phyloP scores from a whole-genome alignment of 2,113 vertebrate species.

The Callithrix jacchus region DNA sequence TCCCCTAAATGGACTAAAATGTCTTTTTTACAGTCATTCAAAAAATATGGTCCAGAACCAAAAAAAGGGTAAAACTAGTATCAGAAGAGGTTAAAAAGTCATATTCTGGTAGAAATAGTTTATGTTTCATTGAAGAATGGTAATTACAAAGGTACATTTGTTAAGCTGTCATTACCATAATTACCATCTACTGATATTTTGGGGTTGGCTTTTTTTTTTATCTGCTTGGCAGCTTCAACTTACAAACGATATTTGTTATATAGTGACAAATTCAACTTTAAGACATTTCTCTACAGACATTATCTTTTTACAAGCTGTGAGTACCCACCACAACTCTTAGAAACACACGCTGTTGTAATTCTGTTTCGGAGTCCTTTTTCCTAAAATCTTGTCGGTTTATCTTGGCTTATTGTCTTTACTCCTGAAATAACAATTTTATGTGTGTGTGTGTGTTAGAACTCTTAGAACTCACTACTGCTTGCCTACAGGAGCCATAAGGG shows the following conservation, averaged over 20 bases:
- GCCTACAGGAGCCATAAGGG: neutral
- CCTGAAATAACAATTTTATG: neutral
- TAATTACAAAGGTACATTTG: slow-evolving; percentile 41
- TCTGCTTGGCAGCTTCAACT: neutral
- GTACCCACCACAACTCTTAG: neutral
- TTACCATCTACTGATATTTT: neutral
- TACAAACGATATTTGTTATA: neutral
- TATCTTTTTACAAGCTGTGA: neutral
- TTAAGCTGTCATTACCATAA: slow-evolving; percentile 1
- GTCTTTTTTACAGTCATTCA: neutral
- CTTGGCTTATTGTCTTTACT: neutral
- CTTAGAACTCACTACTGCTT: neutral
- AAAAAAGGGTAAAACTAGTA: neutral
- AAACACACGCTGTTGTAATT: neutral
- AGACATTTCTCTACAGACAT: neutral
- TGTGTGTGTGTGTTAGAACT: neutral
- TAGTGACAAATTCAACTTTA: neutral
- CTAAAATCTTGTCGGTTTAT: neutral
- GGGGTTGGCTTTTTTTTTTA: slow-evolving; percentile 33
- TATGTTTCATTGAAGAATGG: neutral
- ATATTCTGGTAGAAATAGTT: neutral
- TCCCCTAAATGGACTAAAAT: neutral
- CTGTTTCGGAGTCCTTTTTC: neutral
- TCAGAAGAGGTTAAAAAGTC: neutral
- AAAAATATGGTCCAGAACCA: neutral